Evolutionary conservation across 92 coral and sea anemone species (phyloP).

Genomic region (Phenganax stokvisi): DNA sequence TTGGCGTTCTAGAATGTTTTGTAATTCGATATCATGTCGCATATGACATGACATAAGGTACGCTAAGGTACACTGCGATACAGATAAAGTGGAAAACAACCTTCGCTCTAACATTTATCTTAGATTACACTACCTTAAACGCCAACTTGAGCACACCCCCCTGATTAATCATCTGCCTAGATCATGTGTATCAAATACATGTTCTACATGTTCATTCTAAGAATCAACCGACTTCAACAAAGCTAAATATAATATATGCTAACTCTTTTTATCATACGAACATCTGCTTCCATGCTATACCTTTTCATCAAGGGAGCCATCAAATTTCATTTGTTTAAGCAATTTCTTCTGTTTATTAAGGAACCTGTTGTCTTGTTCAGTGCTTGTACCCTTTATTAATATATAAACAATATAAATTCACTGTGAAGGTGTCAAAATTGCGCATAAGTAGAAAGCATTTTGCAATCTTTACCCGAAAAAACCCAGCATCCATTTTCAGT

Average conservation of each 20-base stretch:
- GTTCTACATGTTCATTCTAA: background rate
- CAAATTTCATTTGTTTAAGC: slow-evolving; percentile 84
- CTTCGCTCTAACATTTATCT: no score
- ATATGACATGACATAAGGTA: no score
- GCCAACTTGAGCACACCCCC: no score
- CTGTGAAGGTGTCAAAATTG: background rate
- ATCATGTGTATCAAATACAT: no score
- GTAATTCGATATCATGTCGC: no score
- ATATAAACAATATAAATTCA: slow-evolving; percentile 1
- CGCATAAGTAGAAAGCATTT: background rate
- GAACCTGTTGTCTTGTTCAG: slow-evolving; percentile 97
- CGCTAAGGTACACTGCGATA: no score
- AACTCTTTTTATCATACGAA: slow-evolving; percentile 31
- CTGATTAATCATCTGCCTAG: no score
- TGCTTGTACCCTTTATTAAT: slow-evolving; percentile 79
- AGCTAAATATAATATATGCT: slow-evolving; percentile 1
- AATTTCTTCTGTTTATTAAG: slow-evolving; percentile 95
- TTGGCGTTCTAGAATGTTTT: no score
- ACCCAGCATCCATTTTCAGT: slow-evolving; percentile 77
- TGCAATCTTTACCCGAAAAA: slow-evolving; percentile 71
- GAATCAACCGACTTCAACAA: background rate
- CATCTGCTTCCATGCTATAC: background rate
- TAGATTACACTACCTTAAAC: no score
- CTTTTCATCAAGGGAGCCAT: slow-evolving; percentile 64
- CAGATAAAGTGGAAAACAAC: no score